phyloP scores from a whole-genome alignment of 2,888 invertebrate genomes.

The Beris chalybata region DNA sequence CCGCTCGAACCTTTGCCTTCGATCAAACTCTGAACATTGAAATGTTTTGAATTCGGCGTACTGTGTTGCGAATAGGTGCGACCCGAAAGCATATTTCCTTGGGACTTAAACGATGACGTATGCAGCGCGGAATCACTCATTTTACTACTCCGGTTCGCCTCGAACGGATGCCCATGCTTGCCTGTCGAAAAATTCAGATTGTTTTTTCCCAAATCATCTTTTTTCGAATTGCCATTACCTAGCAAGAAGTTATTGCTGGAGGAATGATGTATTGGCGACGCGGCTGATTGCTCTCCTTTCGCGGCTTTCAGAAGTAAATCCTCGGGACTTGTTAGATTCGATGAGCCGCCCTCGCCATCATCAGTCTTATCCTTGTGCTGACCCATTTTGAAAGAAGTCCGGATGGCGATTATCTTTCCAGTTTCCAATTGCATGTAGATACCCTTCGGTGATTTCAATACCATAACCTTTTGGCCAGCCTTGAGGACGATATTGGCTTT shows the following conservation, averaged over 20 bases:
- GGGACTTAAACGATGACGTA: slow-evolving; percentile 1
- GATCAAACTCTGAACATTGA: slow-evolving; percentile 35
- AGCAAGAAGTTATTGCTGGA: not conserved
- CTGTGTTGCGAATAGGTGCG: slow-evolving; percentile 11
- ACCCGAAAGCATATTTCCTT: slow-evolving; percentile 6
- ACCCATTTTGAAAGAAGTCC: slow-evolving; percentile 51
- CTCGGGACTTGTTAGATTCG: slow-evolving; percentile 53
- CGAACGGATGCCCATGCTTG: slow-evolving; percentile 10
- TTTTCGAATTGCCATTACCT: no score
- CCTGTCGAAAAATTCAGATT: slow-evolving; percentile 1
- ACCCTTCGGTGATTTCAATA: slow-evolving; percentile 92
- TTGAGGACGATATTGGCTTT: slow-evolving; percentile 88
- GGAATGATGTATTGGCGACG: not conserved
- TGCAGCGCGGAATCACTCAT: not conserved
- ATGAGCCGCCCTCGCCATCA: slow-evolving; percentile 66
- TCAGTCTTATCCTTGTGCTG: slow-evolving; percentile 62
- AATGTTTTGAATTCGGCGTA: slow-evolving; percentile 32
- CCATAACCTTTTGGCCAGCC: slow-evolving; percentile 92
- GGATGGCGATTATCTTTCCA: slow-evolving; percentile 92
- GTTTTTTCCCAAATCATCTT: no score
- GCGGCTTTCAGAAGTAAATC: slow-evolving; percentile 31
- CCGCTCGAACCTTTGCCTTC: slow-evolving; percentile 24
- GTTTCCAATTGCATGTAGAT: slow-evolving; percentile 94
- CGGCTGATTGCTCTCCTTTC: slow-evolving; percentile 30
- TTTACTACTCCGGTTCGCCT: slow-evolving; percentile 2